Percentiles rank a stretch among this genome's conserved stretches.
Evolutionary conservation across 92 coral and sea anemone genomes (phyloP).

Genomic region (Palythoa grandiflora): DNA sequence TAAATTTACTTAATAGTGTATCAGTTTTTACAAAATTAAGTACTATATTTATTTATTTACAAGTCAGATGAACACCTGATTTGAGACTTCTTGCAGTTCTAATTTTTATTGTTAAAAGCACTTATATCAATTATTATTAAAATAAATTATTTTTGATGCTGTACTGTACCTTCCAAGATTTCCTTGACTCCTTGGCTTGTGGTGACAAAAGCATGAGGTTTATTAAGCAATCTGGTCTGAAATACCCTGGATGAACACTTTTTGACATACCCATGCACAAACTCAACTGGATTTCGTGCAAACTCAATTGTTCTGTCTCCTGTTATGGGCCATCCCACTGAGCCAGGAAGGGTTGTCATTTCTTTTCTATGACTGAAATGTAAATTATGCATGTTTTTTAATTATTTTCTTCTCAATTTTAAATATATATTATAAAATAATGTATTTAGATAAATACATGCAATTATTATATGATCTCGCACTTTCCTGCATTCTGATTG

Average conservation of each 20-base stretch:
- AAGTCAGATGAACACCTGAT: too few relatives aligned
- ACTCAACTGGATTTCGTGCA: conserved; percentile 88
- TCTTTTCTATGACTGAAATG: neutral
- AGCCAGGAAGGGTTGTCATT: conserved; percentile 84
- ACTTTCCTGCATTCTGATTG: too few relatives aligned
- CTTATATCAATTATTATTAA: too few relatives aligned
- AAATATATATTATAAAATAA: too few relatives aligned
- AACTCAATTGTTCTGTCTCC: conserved; percentile 97
- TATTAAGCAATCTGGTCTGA: conserved; percentile 84
- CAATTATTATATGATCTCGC: too few relatives aligned
- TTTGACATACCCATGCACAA: conserved; percentile 70
- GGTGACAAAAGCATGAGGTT: conserved; percentile 90
- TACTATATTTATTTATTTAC: too few relatives aligned
- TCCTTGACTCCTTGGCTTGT: conserved; percentile 96
- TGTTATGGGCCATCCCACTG: conserved; percentile 87
- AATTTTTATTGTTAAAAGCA: too few relatives aligned
- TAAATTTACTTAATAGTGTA: too few relatives aligned
- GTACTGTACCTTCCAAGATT: conserved; percentile 80
- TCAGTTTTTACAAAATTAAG: too few relatives aligned
- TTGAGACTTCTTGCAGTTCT: too few relatives aligned
- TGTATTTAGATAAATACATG: too few relatives aligned
- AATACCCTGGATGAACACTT: conserved; percentile 79
- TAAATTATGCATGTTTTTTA: neutral
- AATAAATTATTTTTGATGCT: too few relatives aligned
- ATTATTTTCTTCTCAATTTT: neutral